Evolutionary conservation across 2,113 vertebrate genomes (phyloP).

Genomic region (Myiagra hebetior): DNA sequence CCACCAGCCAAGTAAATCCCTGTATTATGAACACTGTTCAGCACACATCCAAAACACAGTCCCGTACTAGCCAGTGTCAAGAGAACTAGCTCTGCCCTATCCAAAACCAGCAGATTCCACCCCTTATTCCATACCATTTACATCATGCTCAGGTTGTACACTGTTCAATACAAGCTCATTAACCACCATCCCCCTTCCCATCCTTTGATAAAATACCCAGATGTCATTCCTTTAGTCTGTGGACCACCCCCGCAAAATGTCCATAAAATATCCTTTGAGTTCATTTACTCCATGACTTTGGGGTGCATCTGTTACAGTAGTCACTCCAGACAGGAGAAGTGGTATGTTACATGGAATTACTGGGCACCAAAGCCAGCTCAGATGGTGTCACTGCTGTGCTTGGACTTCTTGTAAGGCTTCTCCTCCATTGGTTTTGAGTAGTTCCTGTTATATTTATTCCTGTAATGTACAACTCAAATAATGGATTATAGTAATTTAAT

Average conservation of each 20-base stretch:
- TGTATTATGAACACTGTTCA: background rate
- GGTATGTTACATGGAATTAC: background rate
- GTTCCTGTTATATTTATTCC: background rate
- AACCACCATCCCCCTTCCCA: background rate
- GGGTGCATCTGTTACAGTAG: background rate
- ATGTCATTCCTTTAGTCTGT: background rate
- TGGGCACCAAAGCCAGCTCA: background rate
- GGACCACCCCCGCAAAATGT: background rate
- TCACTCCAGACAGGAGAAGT: background rate
- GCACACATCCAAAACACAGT: background rate
- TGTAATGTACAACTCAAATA: background rate
- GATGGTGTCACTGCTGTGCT: background rate
- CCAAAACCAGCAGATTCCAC: background rate
- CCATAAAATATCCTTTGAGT: background rate
- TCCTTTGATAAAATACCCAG: background rate
- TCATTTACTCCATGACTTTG: background rate
- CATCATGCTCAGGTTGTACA: background rate
- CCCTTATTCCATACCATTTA: background rate
- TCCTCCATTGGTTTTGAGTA: background rate
- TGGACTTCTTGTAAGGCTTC: background rate
- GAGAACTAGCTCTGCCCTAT: background rate
- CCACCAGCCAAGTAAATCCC: background rate
- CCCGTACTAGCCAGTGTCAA: background rate
- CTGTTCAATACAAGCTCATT: background rate
- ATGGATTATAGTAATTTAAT: background rate